Conservation (phyloP, 1,140 invertebrate genomes). For the Mylabris phalerata region DNA sequence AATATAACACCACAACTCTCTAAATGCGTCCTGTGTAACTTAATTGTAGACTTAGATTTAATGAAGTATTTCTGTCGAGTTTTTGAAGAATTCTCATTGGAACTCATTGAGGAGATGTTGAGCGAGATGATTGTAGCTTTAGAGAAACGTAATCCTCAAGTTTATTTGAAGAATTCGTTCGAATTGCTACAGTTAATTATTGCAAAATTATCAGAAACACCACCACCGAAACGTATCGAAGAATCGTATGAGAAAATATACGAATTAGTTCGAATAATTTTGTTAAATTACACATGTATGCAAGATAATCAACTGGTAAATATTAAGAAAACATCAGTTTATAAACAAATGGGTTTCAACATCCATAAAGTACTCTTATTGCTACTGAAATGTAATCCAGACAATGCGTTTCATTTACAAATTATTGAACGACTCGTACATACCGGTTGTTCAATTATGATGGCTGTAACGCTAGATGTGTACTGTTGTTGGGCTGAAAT, state of each 20-base stretch:
- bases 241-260: conserved; percentile 15
- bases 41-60: conserved; percentile 28
- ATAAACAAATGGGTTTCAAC: conserved; percentile 32
- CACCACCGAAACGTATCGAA: conserved; percentile 16
- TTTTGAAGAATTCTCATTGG: conserved; percentile 23
- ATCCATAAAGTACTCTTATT: conserved; percentile 31
- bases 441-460: conserved; percentile 23
- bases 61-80: conserved; percentile 23
- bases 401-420: conserved; percentile 16
- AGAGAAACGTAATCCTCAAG: conserved; percentile 20
- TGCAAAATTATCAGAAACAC: conserved; percentile 18
- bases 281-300: conserved; percentile 26
- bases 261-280: conserved; percentile 21
- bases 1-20: conserved; percentile 33
- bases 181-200: conserved; percentile 21
- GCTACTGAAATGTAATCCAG: conserved; percentile 24
- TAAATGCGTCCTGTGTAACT: conserved; percentile 32
- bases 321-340: conserved; percentile 20
- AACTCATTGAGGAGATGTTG: conserved; percentile 29
- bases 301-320: conserved; percentile 21
- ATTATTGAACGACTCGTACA: conserved; percentile 26
- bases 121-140: conserved; percentile 29
- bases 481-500: conserved; percentile 37
- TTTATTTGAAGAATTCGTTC: conserved; percentile 16
- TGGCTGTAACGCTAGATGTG: conserved; percentile 32